Evolutionary conservation across 2,888 invertebrate genomes (phyloP), one percentile per base, ranked within the genome.

Genomic region (Drosophila hamatofila): DNA sequence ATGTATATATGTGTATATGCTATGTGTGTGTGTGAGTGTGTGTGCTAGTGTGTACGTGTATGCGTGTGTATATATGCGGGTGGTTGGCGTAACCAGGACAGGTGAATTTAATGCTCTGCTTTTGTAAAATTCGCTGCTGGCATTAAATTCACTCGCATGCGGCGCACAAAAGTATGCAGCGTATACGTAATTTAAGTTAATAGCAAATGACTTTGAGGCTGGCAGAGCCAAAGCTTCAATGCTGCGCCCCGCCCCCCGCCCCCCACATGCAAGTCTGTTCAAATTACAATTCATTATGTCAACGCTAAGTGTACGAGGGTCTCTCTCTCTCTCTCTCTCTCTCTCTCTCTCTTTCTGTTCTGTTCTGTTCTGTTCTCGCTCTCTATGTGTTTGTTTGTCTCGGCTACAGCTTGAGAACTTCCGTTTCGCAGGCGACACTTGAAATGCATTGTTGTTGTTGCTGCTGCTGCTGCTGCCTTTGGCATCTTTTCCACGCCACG

Each of bases 201-300:
- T 88, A 88, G 79, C 86, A 63, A 66, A 64, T 66, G 80, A 79
- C 62, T 75, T 75, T 72, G 75, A 67, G 72, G 49, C 56, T 39
- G 42, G 49, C 56, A 33, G 42, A 27, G 18, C 35, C 65, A 18
- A 14, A 7, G 8, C 42, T n/a, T 33, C 16, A 44, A 18, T 30
- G 48, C 18, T 30, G 48, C 18, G n/a, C 5, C n/a, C 8, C 21
- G 27, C n/a, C 27, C 14, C 9, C 25, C 33, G 33, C 12, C 3
- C 14, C 30, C 11, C 7, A 25, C 39, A 44, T 11, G 46, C 67
- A 66, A 73, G 81, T 81, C 78, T 85, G 69, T 72, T 85, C 78
- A 88, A 81, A 88, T 88, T 83, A 88, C 86, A 85, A 88, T 85
- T 85, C 86, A 81, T 88, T 84, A 81, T 83, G 76, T 60, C 66